A percentile compares a stretch with the other conserved stretches of the same genome.
These are phyloP conservation scores for Daboia siamensis DNA, from an alignment of 2,113 vertebrate genomes.

Conservation along the genomic window DNA sequence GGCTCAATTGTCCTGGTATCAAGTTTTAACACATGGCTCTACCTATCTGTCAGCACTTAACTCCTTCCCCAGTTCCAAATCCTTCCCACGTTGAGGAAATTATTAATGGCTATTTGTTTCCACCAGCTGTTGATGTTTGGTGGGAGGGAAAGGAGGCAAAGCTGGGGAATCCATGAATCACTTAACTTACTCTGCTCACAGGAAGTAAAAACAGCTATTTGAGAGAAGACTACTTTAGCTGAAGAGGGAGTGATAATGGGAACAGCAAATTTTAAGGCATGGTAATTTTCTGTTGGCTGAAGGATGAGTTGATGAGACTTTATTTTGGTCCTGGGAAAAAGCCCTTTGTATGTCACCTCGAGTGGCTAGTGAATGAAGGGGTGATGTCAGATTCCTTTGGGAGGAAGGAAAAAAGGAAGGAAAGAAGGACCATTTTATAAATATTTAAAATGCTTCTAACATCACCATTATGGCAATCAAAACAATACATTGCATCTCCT, in stretches of 20 bases:
- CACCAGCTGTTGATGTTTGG: not conserved
- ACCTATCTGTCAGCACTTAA: not conserved
- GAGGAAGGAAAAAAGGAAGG: not conserved
- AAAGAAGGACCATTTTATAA: not conserved
- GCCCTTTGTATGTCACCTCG: not conserved
- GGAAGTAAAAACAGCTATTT: not conserved
- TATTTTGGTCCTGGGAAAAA: not conserved
- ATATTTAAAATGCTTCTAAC: not conserved
- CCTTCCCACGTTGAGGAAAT: not conserved
- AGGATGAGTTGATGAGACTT: not conserved
- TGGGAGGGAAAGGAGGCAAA: not conserved
- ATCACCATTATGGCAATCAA: not conserved
- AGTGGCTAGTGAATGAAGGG: not conserved
- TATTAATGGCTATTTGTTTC: not conserved
- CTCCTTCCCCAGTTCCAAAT: not conserved
- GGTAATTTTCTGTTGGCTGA: not conserved
- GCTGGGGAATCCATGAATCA: not conserved
- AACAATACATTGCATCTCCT: not conserved
- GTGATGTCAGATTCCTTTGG: not conserved
- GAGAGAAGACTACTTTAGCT: not conserved
- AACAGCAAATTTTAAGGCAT: not conserved
- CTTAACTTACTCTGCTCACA: not conserved
- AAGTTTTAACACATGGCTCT: not conserved
- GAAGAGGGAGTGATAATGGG: not conserved
- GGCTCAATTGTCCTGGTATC: not conserved